phyloP scores from a whole-genome alignment of 2,113 vertebrate genomes.

The Helogale parvula region DNA sequence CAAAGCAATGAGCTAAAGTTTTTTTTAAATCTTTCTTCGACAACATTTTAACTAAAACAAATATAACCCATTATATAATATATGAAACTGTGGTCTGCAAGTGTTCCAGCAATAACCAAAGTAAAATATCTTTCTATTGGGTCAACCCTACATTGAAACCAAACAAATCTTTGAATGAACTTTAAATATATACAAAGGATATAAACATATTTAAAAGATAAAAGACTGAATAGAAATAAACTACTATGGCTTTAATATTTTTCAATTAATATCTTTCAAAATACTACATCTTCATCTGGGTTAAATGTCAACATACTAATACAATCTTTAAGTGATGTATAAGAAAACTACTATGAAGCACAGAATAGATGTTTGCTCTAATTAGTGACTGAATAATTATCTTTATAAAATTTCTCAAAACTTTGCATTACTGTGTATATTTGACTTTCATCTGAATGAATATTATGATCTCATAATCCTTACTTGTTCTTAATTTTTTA shows the following conservation, averaged over 20 bases:
- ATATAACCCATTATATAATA: slow-evolving; percentile 43
- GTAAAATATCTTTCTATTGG: slow-evolving; percentile 19
- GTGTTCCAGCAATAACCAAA: not conserved
- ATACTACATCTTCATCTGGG: not conserved
- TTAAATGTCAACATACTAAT: not conserved
- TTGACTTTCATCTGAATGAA: not conserved
- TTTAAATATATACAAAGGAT: not conserved
- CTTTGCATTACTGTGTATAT: not conserved
- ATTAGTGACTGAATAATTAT: not conserved
- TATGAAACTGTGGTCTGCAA: slow-evolving; percentile 7
- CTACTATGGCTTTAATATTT: not conserved
- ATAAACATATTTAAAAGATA: not conserved
- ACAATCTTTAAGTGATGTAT: not conserved
- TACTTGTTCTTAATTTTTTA: not conserved
- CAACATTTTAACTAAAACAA: slow-evolving; percentile 68
- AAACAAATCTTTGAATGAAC: not conserved
- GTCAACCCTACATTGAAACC: not conserved
- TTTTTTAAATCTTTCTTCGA: not conserved
- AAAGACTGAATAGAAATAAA: not conserved
- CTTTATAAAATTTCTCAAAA: not conserved
- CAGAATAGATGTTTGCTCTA: not conserved
- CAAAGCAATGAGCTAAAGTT: slow-evolving; percentile 1
- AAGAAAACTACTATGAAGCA: not conserved
- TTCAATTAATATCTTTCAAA: slow-evolving; percentile 8
- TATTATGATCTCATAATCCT: not conserved